Evolutionary conservation across 1,140 invertebrate genomes (phyloP), one percentile per base, ranked within the genome.

Genomic region (Trachymyrmex cornetzi): DNA sequence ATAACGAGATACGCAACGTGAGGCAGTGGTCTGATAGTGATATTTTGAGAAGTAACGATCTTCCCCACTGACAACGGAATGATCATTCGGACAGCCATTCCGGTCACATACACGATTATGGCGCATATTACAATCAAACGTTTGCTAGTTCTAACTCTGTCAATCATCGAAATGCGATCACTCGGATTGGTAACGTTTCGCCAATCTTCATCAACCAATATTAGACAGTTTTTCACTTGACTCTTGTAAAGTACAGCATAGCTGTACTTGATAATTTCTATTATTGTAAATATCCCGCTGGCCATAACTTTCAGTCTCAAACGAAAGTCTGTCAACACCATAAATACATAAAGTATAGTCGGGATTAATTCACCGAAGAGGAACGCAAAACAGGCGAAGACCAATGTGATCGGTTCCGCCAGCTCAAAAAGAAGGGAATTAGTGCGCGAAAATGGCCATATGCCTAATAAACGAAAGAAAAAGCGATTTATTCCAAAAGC

Each of bases 21-120:
- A 0, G 87, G 82, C 22, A 90, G 50, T 0, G 86, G 77, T 77
- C 87, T 90, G 14, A 89, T 84, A 0, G 88, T 92, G 6, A 66
- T 16, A 48, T 90, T 90, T 2, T 72, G 50, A n/a, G 84, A 9
- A 1, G 82, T 88, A 16, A 92, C 24, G 7, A 81, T 48, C 1
- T 84, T 79, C 1, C 88, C 92, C 2, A n/a, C 34, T 5, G 85
- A 53, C 4, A 92, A 69, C 0, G 92, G 92, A 5, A 90, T n/a
- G 3, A 90, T 16, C 2, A 74, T 84, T 19, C 90, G 71, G 16
- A 86, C 69, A 11, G 63, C 67, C 9, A 92, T 4, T 9, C 86
- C 85, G 6, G 7, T 38, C 1, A 38, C 0, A 6, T 80, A 80
- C 1, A 53, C 48, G 3, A 80, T 24, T 16, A 80, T 5, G 9